A percentile compares a stretch with the other conserved stretches of the same genome.
phyloP scores from a whole-genome alignment of 2,888 invertebrate species.

The Saturnia japonica region DNA sequence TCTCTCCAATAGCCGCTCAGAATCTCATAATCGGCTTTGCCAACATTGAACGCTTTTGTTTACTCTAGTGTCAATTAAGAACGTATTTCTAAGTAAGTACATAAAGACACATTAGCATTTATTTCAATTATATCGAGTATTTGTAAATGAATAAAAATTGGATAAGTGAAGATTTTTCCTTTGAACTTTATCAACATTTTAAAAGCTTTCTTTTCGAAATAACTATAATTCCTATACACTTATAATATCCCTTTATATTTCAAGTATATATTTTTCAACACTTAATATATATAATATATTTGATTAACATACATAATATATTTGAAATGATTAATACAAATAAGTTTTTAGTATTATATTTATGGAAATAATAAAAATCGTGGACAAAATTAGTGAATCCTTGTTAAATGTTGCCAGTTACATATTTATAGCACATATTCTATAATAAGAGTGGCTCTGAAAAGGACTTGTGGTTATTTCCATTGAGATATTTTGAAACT shows the following conservation, averaged over 20 bases:
- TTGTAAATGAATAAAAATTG: neutral
- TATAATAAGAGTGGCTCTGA: too few species aligned
- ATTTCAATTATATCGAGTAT: neutral
- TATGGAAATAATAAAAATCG: too few species aligned
- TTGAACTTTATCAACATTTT: neutral
- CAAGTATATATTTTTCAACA: too few species aligned
- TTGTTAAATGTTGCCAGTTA: too few species aligned
- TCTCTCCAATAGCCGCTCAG: constrained; percentile 44
- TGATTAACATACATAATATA: too few species aligned
- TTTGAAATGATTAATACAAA: too few species aligned
- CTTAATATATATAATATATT: too few species aligned
- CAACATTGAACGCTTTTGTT: constrained; percentile 38
- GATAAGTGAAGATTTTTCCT: neutral
- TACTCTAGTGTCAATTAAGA: constrained; percentile 24
- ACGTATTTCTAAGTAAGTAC: constrained; percentile 11
- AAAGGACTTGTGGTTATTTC: too few species aligned
- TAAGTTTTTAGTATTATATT: too few species aligned
- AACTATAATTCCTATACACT: neutral
- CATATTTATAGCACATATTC: too few species aligned
- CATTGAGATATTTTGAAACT: too few species aligned
- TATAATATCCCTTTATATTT: neutral
- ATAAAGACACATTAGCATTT: neutral
- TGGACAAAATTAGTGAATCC: too few species aligned
- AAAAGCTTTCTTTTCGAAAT: neutral
- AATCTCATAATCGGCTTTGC: constrained; percentile 54